phyloP scores from a whole-genome alignment of 2,888 invertebrate species.

The Netelia virgata region DNA sequence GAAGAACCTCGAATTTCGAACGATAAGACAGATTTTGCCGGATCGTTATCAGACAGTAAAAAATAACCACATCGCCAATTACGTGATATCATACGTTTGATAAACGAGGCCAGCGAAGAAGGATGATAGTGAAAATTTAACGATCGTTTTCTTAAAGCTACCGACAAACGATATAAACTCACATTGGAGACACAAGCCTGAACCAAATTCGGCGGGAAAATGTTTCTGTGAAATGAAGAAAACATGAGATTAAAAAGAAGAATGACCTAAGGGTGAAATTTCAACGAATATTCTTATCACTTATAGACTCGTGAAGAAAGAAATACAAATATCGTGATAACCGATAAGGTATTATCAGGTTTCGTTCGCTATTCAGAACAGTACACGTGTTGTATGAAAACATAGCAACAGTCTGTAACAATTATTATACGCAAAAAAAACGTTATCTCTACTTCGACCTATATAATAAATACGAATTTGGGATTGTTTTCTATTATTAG shows the following conservation, averaged over 20 bases:
- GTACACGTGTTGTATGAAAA: not conserved
- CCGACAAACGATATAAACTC: conserved; percentile 73
- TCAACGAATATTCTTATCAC: not conserved
- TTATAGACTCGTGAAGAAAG: not conserved
- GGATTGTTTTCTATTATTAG: not conserved
- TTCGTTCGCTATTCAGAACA: not conserved
- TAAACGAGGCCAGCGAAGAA: not conserved
- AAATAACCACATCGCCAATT: conserved; percentile 17
- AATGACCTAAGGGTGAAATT: not conserved
- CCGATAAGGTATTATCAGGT: not conserved
- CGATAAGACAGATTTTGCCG: conserved; percentile 50
- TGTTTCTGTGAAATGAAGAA: conserved; percentile 86
- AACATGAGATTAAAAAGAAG: not conserved
- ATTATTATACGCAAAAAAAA: not conserved
- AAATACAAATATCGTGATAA: not conserved
- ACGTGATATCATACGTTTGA: not conserved
- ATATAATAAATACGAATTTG: not conserved
- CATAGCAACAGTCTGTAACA: not conserved
- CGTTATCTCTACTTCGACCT: not conserved
- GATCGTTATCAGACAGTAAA: conserved; percentile 39
- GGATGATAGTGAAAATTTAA: not conserved
- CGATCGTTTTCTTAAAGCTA: conserved; percentile 7
- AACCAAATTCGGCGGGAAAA: conserved; percentile 89
- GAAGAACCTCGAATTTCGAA: not conserved
- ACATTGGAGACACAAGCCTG: conserved; percentile 88